Percentiles rank a stretch among this genome's conserved stretches.
Evolutionary conservation across 2,888 invertebrate genomes (phyloP).

Genomic region (Ochropleura plecta): DNA sequence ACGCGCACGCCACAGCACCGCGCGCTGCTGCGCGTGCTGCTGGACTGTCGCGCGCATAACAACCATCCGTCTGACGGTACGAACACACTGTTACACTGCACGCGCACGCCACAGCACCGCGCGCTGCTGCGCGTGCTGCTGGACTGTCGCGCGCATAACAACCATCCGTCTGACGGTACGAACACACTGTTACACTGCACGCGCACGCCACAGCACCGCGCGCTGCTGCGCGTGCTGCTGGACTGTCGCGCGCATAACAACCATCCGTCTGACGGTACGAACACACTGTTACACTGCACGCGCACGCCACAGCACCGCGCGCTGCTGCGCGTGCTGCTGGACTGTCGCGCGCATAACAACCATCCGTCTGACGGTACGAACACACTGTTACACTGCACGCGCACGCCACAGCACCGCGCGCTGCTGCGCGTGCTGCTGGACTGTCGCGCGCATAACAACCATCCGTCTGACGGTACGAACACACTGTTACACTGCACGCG

Average conservation of each 20-base stretch:
- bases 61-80: constrained; percentile 79
- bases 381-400: constrained; percentile 89
- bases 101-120: constrained; percentile 94
- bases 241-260: constrained; percentile 92
- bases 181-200: constrained; percentile 86
- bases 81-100: constrained; percentile 86
- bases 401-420: constrained; percentile 94
- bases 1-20: constrained; percentile 95
- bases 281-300: constrained; percentile 88
- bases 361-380: constrained; percentile 77
- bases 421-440: constrained; percentile 95
- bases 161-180: constrained; percentile 78
- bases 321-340: constrained; percentile 95
- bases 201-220: constrained; percentile 95
- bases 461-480: constrained; percentile 75
- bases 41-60: constrained; percentile 92
- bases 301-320: constrained; percentile 95
- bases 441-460: constrained; percentile 89
- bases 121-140: constrained; percentile 94
- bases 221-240: constrained; percentile 94
- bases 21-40: constrained; percentile 94
- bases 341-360: constrained; percentile 91
- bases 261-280: constrained; percentile 77
- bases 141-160: constrained; percentile 92
- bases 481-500: constrained; percentile 89